Evolutionary conservation across 2,113 vertebrate genomes (phyloP), one percentile per base, ranked within the genome.

Genomic region (Arenaria interpres): DNA sequence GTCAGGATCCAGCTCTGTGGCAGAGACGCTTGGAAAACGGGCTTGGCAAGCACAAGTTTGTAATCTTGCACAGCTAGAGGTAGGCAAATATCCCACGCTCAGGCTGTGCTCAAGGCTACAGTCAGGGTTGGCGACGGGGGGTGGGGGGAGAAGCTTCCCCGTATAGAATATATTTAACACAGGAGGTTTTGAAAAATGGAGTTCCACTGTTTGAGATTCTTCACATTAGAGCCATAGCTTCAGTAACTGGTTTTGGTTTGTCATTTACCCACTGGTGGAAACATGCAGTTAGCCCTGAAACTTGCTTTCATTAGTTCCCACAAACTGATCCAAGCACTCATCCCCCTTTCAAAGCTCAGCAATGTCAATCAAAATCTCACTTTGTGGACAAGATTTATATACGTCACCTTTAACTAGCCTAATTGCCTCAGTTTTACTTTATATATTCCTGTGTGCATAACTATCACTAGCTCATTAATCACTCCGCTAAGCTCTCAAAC

Each of bases 11-110:
- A 91, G 88, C 75, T 90, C 82, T 43, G 81, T 50, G 45, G 30
- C 13, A 1, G 62, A 92, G 76, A 64, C n/a, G 66, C 87, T 41
- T 71, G 43, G 51, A 72, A 94, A 85, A 88, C 6, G 16, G 66
- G 48, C 71, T 93, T 69, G 79, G 91, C 75, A 88, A 90, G 82
- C 88, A 83, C 27, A 54, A 83, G 41, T 91, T 12, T 84, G 62
- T 74, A 45, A 91, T 83, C 85, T 71, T 74, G 72, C 88, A 90
- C 89, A 93, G 92, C 82, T 32, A 85, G 88, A 91, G 41, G 50
- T 0, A 90, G 57, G 67, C 81, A 85, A 85, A 82, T 62, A 95
- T 41, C 59, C 69, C 51, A 53, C 66, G 73, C 75, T 62, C 62
- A 62, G 41, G 45, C 87, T 94, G 62, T 54, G 89, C 62, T 79